Evolutionary conservation across 2,797 vertebrate species (phyloP).

Genomic region (Channa striata): DNA sequence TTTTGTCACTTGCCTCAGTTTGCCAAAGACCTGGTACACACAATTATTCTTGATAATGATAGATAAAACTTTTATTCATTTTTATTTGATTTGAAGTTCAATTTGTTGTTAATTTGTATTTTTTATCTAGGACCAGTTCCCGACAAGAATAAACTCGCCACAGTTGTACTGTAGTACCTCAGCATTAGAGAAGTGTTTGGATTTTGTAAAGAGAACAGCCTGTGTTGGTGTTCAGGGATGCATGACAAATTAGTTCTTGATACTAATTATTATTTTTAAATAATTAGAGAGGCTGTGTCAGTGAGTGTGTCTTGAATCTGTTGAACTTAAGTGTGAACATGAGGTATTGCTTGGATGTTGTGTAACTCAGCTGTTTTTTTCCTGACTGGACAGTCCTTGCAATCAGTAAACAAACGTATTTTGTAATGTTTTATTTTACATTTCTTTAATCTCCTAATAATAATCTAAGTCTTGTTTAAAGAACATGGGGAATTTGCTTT

Average conservation of each 20-base stretch:
- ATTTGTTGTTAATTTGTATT: background rate
- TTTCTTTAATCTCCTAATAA: too few species aligned
- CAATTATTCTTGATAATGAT: background rate
- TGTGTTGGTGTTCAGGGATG: background rate
- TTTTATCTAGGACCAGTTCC: background rate
- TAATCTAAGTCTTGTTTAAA: too few species aligned
- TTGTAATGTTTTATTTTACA: too few species aligned
- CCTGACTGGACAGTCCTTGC: too few species aligned
- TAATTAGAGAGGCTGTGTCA: background rate
- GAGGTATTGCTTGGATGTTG: too few species aligned
- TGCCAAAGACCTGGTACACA: background rate
- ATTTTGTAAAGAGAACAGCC: background rate
- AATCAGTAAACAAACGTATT: too few species aligned
- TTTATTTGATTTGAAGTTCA: background rate
- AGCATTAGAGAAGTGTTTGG: background rate
- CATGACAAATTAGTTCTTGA: conserved; percentile 4
- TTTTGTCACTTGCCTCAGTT: background rate
- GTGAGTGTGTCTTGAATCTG: too few species aligned
- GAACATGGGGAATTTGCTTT: too few species aligned
- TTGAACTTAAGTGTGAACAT: too few species aligned
- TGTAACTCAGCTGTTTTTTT: too few species aligned
- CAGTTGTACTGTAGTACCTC: background rate
- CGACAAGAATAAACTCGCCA: background rate
- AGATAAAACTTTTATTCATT: too few species aligned
- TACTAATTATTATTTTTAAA: too few species aligned